Base-by-base conservation (phyloP, 2,113 vertebrate species). In the Nibea coibor region DNA sequence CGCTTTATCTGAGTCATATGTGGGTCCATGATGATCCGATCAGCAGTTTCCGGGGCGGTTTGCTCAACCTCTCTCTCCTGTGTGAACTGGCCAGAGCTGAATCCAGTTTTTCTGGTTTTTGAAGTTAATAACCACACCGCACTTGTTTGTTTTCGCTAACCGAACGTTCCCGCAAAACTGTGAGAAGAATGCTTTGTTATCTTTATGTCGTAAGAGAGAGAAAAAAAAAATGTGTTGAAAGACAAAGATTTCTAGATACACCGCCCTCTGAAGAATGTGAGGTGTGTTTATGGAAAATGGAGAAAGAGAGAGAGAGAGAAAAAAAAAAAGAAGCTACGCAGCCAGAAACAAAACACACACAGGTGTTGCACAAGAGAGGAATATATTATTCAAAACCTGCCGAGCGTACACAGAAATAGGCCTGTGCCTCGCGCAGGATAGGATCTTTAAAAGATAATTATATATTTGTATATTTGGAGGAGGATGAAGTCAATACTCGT, bases 71-170 rank as follows among this genome's bases (percentile, higher is more conserved):
- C 45, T 58, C 39, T 54, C 28, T 10, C 59, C 53, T 81, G 42
- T 85, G 80, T 78, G 58, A 73, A 54, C 66, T 15, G 53, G 56
- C 7, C 24, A 9, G 22, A 71, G 45, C 65, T 62, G 0, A 54
- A 85, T 88, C 90, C 84, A 81, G 92, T 92, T 85, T 84, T 87
- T 88, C 91, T 54, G 86, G 90, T 92, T 92, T 92, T 91, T 87
- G 65, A 51, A 58, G 74, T 82, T 75, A 89, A 89, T 85, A 88
- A 85, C 57, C 56, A 54, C 76, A 10, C 24, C 6, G 1, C 3
- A 0, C 10, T 22, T 84, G 84, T 87, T 90, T 93, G 81, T 89
- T 89, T 91, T 83, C 10, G 78, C 72, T 24, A 68, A 87, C 76
- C 70, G 84, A 90, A 89, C 66, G 87, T 88, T 88, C 90, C 81